Base-by-base conservation (phyloP, 2,888 invertebrate genomes). In the Mythimna loreyi region DNA sequence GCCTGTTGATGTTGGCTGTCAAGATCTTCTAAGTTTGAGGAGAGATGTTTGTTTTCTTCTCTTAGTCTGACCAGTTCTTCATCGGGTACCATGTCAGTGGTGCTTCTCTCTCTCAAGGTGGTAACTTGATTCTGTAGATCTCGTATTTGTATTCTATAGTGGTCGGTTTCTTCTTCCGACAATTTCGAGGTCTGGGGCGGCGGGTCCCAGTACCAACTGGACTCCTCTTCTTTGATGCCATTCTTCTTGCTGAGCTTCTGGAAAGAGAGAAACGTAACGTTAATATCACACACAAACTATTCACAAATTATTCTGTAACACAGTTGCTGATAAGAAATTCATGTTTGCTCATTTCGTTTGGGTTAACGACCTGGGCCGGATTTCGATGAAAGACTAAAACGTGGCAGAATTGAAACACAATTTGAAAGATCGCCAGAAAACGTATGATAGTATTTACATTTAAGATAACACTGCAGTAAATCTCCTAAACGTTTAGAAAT, bases 1-100 rank as follows among this genome's bases (percentile, higher is more conserved):
- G 97, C 98, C 82, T 96, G 92, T 84, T 97, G 97, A 87, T 98
- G 97, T 90, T 98, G 97, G 57, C 91, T 96, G 86, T 98, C 98
- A 80, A 98, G 91, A 86, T 98, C 97, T 82, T 97, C 97, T 64
- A 98, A 92, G 82, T 96, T 97, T 7, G 90, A 88, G 23, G 96
- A 95, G 25, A 97, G 92, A 74, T 96, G 96, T 78, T 92, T 94
- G 76, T 97, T 97, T 86, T 97, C 97, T 84, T 96, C 96, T 83
- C 95, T 93, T 0, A 97, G 90, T 50, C 96, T 93, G 2, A 87
- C 86, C 21, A 97, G 86, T 88, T 96, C 96, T 56, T 94, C 94
- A 33, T 93, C 89, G 28, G 86, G 83, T 78, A 86, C 87, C n/a
- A 89, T 33, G 67, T 91, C 91, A 58, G 87, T 70, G 0, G 84